These are phyloP conservation scores for Brenthis hecate DNA, from an alignment of 2,888 invertebrate genomes.

Conservation along the genomic window DNA sequence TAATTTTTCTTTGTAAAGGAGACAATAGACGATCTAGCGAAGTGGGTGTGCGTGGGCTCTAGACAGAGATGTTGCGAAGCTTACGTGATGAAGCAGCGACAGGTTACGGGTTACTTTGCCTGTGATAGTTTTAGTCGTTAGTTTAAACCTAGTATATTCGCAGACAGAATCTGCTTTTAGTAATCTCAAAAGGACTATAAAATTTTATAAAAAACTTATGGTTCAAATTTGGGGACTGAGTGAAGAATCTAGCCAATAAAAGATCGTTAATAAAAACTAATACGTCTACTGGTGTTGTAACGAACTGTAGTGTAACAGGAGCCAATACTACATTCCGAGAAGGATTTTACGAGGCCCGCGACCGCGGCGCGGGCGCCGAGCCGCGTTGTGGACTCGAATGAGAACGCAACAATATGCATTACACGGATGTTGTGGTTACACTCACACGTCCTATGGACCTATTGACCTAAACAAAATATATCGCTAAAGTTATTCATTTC, in stretches of 20 bases:
- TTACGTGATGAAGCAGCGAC: constrained; percentile 7
- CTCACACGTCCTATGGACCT: constrained; percentile 25
- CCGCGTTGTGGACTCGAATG: constrained; percentile 14
- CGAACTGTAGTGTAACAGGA: too few species aligned
- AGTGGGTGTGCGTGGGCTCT: constrained; percentile 42
- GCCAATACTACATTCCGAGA: too few species aligned
- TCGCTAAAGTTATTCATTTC: background rate
- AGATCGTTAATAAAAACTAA: too few species aligned
- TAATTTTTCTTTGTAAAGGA: constrained; percentile 47
- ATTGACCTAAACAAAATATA: constrained; percentile 18
- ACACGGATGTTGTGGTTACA: constrained; percentile 33
- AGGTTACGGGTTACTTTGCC: constrained; percentile 8
- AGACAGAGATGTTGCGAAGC: constrained; percentile 42
- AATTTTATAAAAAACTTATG: too few species aligned
- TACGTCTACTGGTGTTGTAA: too few species aligned
- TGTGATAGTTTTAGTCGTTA: background rate
- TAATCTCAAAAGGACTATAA: too few species aligned
- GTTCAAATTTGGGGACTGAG: too few species aligned
- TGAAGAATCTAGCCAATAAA: too few species aligned
- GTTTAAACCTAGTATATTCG: background rate
- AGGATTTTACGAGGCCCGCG: background rate
- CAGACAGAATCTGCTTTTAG: too few species aligned
- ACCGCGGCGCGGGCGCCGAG: background rate
- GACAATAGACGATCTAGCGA: constrained; percentile 44
- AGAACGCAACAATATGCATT: constrained; percentile 31